Base-by-base conservation (phyloP, 2,888 invertebrate genomes). In the Rotaria socialis region DNA sequence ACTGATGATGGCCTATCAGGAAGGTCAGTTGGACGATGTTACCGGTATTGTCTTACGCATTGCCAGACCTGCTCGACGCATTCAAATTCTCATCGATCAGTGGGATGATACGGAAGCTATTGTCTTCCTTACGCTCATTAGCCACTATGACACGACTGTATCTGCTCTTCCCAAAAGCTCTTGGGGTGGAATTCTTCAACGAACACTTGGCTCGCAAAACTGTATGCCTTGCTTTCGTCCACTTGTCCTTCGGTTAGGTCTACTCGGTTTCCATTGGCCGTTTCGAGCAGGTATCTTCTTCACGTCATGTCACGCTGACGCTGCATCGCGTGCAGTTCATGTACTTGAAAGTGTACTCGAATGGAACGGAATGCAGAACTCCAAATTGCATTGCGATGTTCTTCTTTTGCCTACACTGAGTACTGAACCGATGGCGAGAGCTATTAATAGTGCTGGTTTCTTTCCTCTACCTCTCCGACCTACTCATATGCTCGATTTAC, bases 201-300 rank as follows among this genome's bases (percentile, higher is more conserved):
- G 27, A 60, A n/a, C 60, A 60, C 27, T 60, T 11, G 60, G 60
- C 8, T 60, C 60, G 14, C 6, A 27, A 60, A 60, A 60, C 14
- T 60, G 60, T 24, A 60, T 27, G 5, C 24, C 24, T n/a, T 27
- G 60, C n/a, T 60, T 24, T n/a, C 60, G 60, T n/a, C 60, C 60
- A 60, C 11, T 60, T n/a, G 60, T 60, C 24, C 11, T 60, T n/a
- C 60, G n/a, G n/a, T 7, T 60, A 27, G 60, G 60, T 60, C n/a
- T 60, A 60, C 27, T 60, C 5, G 60, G 60, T 8, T 60, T 8
- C n/a, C 60, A 60, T 7, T 60, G 60, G 60, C 60, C 60, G 5
- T 60, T 60, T 60, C 60, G 60, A 60, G n/a, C n/a, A n/a, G 60
- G n/a, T 19, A 27, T 60, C 24, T 60, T 60, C 60, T 60, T 60